Conservation (phyloP, 64 coral and sea anemone species). For the Pocillopora verrucosa region DNA sequence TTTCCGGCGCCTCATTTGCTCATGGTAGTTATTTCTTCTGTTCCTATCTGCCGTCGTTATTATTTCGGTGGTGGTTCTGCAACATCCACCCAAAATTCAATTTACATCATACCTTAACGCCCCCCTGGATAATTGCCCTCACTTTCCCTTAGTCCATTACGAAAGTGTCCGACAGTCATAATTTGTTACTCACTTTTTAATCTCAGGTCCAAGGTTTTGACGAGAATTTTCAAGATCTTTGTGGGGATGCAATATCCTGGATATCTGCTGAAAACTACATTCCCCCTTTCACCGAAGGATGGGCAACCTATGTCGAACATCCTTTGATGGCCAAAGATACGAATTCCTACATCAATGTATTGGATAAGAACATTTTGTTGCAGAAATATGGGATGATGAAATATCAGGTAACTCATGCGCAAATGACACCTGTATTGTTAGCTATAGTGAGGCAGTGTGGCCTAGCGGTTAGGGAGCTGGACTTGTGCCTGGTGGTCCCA, state of each 20-base stretch:
- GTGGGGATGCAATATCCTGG: constrained; percentile 23
- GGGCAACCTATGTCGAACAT: constrained; percentile 53
- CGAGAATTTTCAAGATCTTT: constrained; percentile 19
- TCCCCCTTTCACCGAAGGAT: constrained; percentile 52
- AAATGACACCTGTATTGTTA: not conserved
- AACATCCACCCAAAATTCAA: too few relatives aligned
- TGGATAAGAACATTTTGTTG: constrained; percentile 22
- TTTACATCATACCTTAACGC: too few relatives aligned
- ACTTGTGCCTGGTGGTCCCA: too few relatives aligned
- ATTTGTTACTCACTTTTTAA: not conserved
- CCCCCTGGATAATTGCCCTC: too few relatives aligned
- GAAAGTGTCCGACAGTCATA: too few relatives aligned
- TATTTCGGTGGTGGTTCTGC: too few relatives aligned
- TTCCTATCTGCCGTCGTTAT: too few relatives aligned
- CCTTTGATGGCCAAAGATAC: constrained; percentile 42
- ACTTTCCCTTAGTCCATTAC: too few relatives aligned
- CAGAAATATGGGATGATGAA: constrained; percentile 67
- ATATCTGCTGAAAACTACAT: constrained; percentile 6
- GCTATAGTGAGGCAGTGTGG: not conserved
- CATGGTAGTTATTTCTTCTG: too few relatives aligned
- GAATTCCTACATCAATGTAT: constrained; percentile 10
- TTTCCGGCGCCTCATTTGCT: too few relatives aligned
- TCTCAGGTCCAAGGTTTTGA: constrained; percentile 18
- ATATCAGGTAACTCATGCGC: constrained; percentile 34
- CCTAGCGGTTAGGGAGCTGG: too few relatives aligned